Percentiles rank a stretch among this genome's conserved stretches.
These are phyloP conservation scores for Halcyon leucocephala DNA, from an alignment of 2,797 vertebrate genomes.

Conservation along the genomic window DNA sequence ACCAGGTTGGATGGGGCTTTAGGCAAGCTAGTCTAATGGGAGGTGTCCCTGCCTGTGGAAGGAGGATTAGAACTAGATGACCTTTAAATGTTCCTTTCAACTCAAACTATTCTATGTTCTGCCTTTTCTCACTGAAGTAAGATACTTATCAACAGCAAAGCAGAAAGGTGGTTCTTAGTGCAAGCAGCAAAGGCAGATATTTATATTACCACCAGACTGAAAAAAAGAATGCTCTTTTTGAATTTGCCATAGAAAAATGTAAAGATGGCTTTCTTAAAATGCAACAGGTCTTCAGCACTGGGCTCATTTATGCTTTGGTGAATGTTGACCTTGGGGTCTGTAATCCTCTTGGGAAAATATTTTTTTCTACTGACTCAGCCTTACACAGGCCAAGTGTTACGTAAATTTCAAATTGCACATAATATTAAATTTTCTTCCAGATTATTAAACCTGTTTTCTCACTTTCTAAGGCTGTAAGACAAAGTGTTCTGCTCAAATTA, in stretches of 20 bases:
- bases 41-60: too few species aligned
- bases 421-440: background rate
- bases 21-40: too few species aligned
- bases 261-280: background rate
- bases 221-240: background rate
- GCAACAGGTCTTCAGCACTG: background rate
- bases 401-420: background rate
- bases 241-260: background rate
- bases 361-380: background rate
- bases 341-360: background rate
- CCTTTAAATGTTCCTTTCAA: too few species aligned
- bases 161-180: background rate
- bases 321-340: background rate
- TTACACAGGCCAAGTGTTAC: background rate
- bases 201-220: background rate
- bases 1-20: too few species aligned
- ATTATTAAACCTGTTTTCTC: background rate
- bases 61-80: too few species aligned
- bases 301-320: background rate
- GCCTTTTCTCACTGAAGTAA: background rate
- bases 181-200: background rate
- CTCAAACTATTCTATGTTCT: background rate
- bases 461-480: background rate
- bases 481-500: background rate
- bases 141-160: background rate